Conservation (phyloP, 1,140 invertebrate genomes). For the Drosophila dunni region DNA sequence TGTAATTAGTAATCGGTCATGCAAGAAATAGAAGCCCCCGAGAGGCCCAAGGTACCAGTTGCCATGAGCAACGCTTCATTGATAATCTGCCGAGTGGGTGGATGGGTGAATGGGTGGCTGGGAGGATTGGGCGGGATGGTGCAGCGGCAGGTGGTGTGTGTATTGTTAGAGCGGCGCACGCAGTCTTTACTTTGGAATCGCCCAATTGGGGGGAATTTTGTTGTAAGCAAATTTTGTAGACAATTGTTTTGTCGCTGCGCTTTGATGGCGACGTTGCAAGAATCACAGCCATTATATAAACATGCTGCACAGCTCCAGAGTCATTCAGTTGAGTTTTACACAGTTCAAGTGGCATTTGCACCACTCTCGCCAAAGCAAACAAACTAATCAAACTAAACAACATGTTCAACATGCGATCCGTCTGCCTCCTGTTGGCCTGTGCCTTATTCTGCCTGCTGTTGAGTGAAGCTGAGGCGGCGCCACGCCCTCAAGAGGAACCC, state of each 20-base stretch:
- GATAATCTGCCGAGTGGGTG: conserved; percentile 49
- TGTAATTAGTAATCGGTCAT: conserved; percentile 83
- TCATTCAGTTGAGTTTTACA: conserved; percentile 70
- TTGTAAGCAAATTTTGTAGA: conserved; percentile 63
- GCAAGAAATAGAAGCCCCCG: conserved; percentile 75
- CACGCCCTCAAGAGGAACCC: conserved; percentile 62
- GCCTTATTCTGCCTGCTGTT: conserved; percentile 53
- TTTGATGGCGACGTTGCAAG: conserved; percentile 78
- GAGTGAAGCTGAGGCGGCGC: conserved; percentile 43
- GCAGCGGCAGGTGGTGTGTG: conserved; percentile 14
- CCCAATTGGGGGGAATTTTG: conserved; percentile 61
- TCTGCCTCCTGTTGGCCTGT: conserved; percentile 58
- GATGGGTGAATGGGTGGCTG: conserved; percentile 24
- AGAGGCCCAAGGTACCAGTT: conserved; percentile 39
- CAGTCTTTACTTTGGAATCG: conserved; percentile 55
- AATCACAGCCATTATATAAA: conserved; percentile 76
- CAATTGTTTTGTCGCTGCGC: conserved; percentile 82
- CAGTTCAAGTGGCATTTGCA: conserved; percentile 73
- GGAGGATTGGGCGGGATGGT: conserved; percentile 9
- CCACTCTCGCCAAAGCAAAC: conserved; percentile 14
- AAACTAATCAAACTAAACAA: conserved; percentile 29
- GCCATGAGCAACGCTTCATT: conserved; percentile 65
- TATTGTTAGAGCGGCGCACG: conserved; percentile 66
- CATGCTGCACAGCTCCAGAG: conserved; percentile 54
- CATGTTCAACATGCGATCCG: conserved; percentile 55